These are phyloP conservation scores for Endotricha flammealis DNA, from an alignment of 2,888 invertebrate species.

Conservation along the genomic window DNA sequence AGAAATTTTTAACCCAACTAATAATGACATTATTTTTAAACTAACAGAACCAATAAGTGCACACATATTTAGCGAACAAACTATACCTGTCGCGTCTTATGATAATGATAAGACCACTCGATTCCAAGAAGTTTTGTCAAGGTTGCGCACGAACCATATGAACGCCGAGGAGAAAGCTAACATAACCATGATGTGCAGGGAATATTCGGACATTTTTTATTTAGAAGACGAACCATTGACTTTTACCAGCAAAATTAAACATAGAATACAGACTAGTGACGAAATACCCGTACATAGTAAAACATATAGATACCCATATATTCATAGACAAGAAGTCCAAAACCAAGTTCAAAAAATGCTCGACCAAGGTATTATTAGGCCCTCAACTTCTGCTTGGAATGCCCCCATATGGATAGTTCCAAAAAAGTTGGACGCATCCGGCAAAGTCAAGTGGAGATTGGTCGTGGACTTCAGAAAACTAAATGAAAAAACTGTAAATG, in stretches of 20 bases:
- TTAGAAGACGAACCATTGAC: neutral
- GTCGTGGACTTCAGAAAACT: no score
- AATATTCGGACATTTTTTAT: neutral
- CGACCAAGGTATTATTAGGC: constrained; percentile 12
- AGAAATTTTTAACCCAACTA: constrained; percentile 1
- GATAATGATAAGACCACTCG: constrained; percentile 1
- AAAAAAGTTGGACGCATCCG: constrained; percentile 14
- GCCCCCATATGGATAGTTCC: constrained; percentile 16
- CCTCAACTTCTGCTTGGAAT: constrained; percentile 12
- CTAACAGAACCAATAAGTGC: neutral
- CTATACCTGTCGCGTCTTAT: neutral
- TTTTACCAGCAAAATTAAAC: constrained; percentile 4
- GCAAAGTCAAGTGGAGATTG: constrained; percentile 10
- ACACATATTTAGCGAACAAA: neutral
- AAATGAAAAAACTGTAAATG: no score
- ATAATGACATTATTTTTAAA: constrained; percentile 4
- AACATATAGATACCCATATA: no score
- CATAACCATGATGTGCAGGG: neutral
- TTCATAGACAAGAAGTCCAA: no score
- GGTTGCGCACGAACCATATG: constrained; percentile 1
- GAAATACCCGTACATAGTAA: neutral
- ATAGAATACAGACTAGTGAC: constrained; percentile 2
- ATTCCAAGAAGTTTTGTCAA: neutral
- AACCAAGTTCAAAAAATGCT: constrained; percentile 14
- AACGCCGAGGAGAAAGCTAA: constrained; percentile 1